phyloP scores from a whole-genome alignment of 2,113 vertebrate genomes.

The Lamprologus callipterus region DNA sequence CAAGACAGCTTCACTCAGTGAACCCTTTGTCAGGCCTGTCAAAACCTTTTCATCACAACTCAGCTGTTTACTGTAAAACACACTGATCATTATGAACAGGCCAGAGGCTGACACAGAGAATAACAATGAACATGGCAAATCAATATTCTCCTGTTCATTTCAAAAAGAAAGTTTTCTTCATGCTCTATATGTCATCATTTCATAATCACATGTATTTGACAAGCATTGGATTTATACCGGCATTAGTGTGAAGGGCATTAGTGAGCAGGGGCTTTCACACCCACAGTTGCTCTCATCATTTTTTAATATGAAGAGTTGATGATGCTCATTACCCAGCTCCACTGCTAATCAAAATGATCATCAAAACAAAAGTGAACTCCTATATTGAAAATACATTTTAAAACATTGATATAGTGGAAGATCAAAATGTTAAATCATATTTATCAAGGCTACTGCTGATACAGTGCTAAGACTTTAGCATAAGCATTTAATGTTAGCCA shows the following conservation, averaged over 20 bases:
- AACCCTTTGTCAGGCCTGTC: slow-evolving; percentile 63
- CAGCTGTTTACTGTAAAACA: slow-evolving; percentile 66
- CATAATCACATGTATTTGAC: background rate
- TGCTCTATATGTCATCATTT: slow-evolving; percentile 15
- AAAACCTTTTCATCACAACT: slow-evolving; percentile 65
- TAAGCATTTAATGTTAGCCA: background rate
- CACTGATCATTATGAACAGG: slow-evolving; percentile 56
- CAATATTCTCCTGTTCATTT: slow-evolving; percentile 31
- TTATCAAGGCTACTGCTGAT: background rate
- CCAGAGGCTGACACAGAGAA: slow-evolving; percentile 23
- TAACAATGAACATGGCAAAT: slow-evolving; percentile 32
- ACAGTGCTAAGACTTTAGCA: background rate
- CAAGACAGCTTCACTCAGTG: slow-evolving; percentile 50
- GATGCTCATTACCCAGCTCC: background rate
- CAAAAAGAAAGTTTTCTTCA: background rate
- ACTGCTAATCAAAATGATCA: background rate
- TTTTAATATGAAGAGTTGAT: background rate
- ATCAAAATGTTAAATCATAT: background rate
- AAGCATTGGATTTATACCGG: background rate
- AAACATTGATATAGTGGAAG: background rate
- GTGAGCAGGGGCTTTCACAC: background rate
- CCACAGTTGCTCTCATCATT: background rate
- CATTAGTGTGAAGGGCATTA: background rate
- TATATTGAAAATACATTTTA: background rate
- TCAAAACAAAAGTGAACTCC: background rate